These are phyloP conservation scores for Astur gentilis DNA, from an alignment of 2,113 vertebrate species.

Conservation along the genomic window DNA sequence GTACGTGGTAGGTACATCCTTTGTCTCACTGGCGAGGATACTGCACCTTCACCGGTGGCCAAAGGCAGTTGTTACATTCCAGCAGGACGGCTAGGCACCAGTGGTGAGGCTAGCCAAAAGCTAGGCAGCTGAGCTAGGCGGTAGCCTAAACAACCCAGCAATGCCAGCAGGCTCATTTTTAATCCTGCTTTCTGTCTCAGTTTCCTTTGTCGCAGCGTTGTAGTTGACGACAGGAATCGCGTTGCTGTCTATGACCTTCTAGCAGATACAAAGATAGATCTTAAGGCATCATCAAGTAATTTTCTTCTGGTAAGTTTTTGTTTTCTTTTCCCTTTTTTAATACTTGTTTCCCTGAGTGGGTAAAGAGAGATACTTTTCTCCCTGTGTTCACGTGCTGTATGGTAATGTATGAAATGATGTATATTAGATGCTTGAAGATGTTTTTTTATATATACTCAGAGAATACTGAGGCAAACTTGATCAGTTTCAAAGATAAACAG, in stretches of 20 bases:
- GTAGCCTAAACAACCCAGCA: not conserved
- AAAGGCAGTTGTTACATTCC: not conserved
- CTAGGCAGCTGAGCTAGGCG: not conserved
- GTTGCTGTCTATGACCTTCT: constrained; percentile 75
- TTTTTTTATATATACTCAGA: not conserved
- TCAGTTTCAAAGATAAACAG: not conserved
- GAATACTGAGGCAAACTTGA: not conserved
- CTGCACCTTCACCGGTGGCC: not conserved
- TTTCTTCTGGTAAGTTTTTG: constrained; percentile 83
- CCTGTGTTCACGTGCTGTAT: not conserved
- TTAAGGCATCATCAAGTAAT: constrained; percentile 67
- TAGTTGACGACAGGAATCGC: constrained; percentile 74
- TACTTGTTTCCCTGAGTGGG: not conserved
- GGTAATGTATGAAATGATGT: not conserved
- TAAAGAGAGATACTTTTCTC: not conserved
- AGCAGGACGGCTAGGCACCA: not conserved
- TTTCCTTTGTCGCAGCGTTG: constrained; percentile 85
- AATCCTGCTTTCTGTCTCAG: constrained; percentile 60
- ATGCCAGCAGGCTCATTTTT: not conserved
- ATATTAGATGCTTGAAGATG: not conserved
- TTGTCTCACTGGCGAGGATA: rapidly evolving
- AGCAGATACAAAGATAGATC: constrained; percentile 71
- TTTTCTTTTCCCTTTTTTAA: not conserved
- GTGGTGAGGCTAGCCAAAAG: not conserved
- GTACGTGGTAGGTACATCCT: rapidly evolving